phyloP scores from a whole-genome alignment of 2,797 vertebrate species.

The Balearica regulorum region DNA sequence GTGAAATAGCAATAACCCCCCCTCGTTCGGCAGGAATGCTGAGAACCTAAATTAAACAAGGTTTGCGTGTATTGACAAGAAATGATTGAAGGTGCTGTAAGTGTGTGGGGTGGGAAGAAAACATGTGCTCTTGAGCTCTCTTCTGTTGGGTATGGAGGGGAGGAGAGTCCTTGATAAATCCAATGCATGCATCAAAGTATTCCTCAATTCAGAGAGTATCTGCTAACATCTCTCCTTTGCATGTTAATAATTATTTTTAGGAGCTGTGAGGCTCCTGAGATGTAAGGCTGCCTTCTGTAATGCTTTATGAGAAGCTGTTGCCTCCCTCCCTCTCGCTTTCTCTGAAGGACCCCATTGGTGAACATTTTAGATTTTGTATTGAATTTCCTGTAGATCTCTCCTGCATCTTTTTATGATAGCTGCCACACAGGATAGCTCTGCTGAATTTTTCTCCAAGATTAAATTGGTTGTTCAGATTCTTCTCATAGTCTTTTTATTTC shows the following conservation, averaged over 20 bases:
- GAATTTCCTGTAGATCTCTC: conserved; percentile 58
- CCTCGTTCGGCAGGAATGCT: neutral
- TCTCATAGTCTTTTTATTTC: conserved; percentile 37
- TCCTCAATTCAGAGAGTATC: neutral
- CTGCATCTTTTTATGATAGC: conserved; percentile 59
- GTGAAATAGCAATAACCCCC: neutral
- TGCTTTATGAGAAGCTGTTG: neutral
- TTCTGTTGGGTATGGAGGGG: neutral
- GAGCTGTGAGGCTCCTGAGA: neutral
- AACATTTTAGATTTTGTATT: conserved; percentile 28
- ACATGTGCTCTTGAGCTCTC: neutral
- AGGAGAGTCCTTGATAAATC: neutral
- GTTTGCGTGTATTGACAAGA: neutral
- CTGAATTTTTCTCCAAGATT: conserved; percentile 62
- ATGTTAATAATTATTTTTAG: conserved; percentile 39
- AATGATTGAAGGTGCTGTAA: neutral
- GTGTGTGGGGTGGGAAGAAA: neutral
- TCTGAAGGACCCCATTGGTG: conserved; percentile 36
- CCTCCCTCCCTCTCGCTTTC: neutral
- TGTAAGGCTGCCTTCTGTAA: conserved; percentile 16
- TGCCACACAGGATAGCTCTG: conserved; percentile 50
- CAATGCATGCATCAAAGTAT: neutral
- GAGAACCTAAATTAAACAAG: neutral
- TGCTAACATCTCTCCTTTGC: neutral
- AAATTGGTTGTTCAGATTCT: conserved; percentile 48